Percentiles rank a stretch among this genome's conserved stretches.
Evolutionary conservation across 2,113 vertebrate genomes (phyloP).

Genomic region (Cololabis saira): DNA sequence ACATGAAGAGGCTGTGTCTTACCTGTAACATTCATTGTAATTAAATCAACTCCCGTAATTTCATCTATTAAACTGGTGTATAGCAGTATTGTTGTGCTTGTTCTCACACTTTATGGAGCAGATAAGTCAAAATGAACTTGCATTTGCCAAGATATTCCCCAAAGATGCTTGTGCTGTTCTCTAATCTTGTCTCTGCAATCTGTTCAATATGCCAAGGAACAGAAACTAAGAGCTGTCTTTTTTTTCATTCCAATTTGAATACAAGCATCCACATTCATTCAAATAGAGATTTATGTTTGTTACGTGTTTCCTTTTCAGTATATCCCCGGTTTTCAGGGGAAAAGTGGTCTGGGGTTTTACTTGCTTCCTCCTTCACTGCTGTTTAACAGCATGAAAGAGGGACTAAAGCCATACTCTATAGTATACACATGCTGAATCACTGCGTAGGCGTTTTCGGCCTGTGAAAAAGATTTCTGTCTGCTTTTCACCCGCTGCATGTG

Average conservation of each 20-base stretch:
- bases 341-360: background rate
- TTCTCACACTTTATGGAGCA: conserved; percentile 48
- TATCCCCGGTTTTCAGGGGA: background rate
- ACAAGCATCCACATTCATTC: too few species aligned
- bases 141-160: conserved; percentile 39
- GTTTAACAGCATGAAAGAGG: background rate
- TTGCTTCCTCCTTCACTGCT: background rate
- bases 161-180: conserved; percentile 28
- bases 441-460: background rate
- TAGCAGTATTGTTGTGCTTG: conserved; percentile 45
- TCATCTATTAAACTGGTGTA: conserved; percentile 39
- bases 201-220: conserved; percentile 33
- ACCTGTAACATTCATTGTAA: conserved; percentile 68
- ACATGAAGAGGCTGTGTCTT: conserved; percentile 57
- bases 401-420: background rate
- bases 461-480: background rate
- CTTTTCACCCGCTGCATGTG: background rate
- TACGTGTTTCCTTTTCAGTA: background rate
- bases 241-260: background rate
- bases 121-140: conserved; percentile 52
- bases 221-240: conserved; percentile 7
- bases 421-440: background rate
- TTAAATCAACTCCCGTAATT: conserved; percentile 63
- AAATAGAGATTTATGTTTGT: too few species aligned
- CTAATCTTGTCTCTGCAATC: conserved; percentile 35